Evolutionary conservation across 2,888 invertebrate genomes (phyloP), one percentile per base, ranked within the genome.

Genomic region (Zeuzera pyrina): DNA sequence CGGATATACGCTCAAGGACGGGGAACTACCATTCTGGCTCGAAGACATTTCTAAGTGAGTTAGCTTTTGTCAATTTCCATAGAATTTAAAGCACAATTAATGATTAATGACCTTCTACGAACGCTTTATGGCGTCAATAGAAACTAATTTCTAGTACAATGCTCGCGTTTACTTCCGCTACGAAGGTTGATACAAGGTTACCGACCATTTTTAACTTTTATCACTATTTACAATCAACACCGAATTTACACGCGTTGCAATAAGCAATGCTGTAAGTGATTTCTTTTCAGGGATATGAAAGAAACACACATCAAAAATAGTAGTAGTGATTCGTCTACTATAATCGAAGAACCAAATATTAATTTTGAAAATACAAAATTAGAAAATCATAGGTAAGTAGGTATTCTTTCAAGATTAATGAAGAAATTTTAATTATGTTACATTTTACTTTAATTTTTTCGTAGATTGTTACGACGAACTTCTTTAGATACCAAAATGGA

Each of bases 41-140:
- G 71, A 79, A 57, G 76, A 73, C 53, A 63, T 81, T 67, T 73
- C 76, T 56, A 72, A 73, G 81, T 81, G 47, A 66, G 70, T 56
- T 34, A 15, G 7, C 42, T 34, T 31, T n/a, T n/a, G n/a, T n/a
- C n/a, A n/a, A n/a, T n/a, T 38, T 39, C 35, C 23, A 33, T 42
- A 15, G 22, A 27, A 31, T 33, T 38, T 37, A 38, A 30, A 35
- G 30, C 33, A 30, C 24, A 22, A 49, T 19, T 10, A 21, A 16
- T 65, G 56, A 63, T 58, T 63, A 58, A 64, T 65, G 56, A 43
- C 34, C 36, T 37, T 48, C 10, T 21, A 26, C 31, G 22, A 28
- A 29, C 19, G 30, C 29, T 21, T 22, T 29, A 29, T 38, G 29
- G 25, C 28, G 47, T 58, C 58, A 52, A 51, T 55, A 51, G 15